Conservation (phyloP, 2,113 vertebrate species). For the Riparia riparia region DNA sequence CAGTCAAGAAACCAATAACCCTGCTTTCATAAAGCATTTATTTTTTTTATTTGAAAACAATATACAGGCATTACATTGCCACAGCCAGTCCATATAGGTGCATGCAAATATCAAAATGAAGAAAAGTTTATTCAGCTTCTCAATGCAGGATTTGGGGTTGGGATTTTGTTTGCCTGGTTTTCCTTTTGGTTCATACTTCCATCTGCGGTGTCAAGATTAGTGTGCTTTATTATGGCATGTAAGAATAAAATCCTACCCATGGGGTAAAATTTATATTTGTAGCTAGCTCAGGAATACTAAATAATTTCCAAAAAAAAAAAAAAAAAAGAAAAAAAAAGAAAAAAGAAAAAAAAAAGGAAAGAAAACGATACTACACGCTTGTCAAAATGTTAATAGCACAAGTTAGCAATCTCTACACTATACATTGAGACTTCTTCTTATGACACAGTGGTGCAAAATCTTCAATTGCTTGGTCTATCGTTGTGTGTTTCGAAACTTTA, state of each 20-base stretch:
- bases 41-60: conserved; percentile 88
- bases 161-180: conserved; percentile 63
- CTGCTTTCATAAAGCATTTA: conserved; percentile 84
- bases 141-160: conserved; percentile 60
- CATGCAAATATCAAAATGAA: conserved; percentile 89
- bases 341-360: conserved; percentile 53
- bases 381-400: conserved; percentile 87
- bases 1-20: conserved; percentile 40
- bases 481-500: conserved; percentile 28
- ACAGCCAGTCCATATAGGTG: conserved; percentile 86
- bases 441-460: conserved; percentile 77
- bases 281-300: conserved; percentile 79
- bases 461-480: conserved; percentile 69
- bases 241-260: conserved; percentile 86
- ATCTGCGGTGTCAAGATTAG: conserved; percentile 73
- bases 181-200: conserved; percentile 77
- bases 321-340: not conserved
- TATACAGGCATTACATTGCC: conserved; percentile 88
- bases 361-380: conserved; percentile 77
- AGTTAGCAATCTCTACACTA: conserved; percentile 86
- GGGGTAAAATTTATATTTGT: conserved; percentile 83
- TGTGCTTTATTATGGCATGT: conserved; percentile 82
- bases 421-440: conserved; percentile 78
- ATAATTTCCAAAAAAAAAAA: conserved; percentile 5
- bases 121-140: conserved; percentile 70